Percentiles rank a stretch among this genome's conserved stretches.
These are phyloP conservation scores for Scaptomyza polygonia DNA, from an alignment of 2,888 invertebrate genomes.

Conservation along the genomic window DNA sequence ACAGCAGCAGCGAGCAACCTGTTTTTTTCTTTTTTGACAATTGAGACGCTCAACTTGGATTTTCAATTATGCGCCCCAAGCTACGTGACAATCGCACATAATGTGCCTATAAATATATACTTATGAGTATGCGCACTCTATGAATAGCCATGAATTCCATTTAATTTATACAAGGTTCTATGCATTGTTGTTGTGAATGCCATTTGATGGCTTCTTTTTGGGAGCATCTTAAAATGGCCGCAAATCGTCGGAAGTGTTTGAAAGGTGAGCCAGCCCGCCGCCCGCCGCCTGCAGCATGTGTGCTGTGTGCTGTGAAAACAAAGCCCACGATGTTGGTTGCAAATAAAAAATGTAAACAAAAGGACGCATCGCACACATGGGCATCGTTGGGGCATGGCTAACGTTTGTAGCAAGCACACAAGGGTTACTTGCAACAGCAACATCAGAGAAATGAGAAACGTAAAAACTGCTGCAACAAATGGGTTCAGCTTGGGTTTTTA, in stretches of 20 bases:
- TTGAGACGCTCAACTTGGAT: conserved; percentile 73
- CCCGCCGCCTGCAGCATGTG: conserved; percentile 38
- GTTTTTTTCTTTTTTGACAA: conserved; percentile 49
- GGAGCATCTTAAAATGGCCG: conserved; percentile 42
- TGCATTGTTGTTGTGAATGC: conserved; percentile 18
- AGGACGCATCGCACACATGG: conserved; percentile 68
- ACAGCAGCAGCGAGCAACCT: conserved; percentile 40
- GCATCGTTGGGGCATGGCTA: conserved; percentile 56
- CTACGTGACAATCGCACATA: conserved; percentile 71
- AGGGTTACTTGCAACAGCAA: conserved; percentile 18
- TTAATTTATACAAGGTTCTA: background rate
- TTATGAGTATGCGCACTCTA: background rate
- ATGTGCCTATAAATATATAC: conserved; percentile 37
- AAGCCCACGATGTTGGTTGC: conserved; percentile 68
- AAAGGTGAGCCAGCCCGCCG: conserved; percentile 51
- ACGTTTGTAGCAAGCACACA: conserved; percentile 55
- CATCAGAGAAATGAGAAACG: conserved; percentile 63
- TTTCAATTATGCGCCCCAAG: conserved; percentile 73
- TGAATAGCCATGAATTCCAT: background rate
- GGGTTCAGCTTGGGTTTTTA: conserved; percentile 57
- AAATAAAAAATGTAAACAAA: conserved; percentile 78
- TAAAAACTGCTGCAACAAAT: conserved; percentile 77
- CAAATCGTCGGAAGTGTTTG: conserved; percentile 58
- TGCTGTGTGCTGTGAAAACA: conserved; percentile 45
- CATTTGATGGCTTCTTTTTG: conserved; percentile 61